Percentiles rank a stretch among this genome's conserved stretches.
Conservation (phyloP, 2,888 invertebrate species). For the Panopea generosa region DNA sequence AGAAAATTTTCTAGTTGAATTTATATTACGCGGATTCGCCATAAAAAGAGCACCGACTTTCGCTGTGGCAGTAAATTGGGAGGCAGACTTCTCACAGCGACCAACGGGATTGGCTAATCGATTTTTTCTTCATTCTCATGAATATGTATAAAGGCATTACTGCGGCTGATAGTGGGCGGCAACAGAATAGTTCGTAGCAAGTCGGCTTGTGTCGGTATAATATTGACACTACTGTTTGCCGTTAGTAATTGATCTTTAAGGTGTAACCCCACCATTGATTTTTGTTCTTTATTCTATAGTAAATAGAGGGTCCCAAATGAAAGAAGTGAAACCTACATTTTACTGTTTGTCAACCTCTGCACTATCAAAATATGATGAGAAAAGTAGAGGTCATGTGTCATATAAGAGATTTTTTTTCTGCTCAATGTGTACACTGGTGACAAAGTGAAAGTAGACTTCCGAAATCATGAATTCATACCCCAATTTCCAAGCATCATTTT, state of each 20-base stretch:
- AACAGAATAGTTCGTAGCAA: constrained; percentile 39
- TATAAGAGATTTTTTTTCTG: no score
- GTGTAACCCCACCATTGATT: no score
- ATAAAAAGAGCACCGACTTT: constrained; percentile 40
- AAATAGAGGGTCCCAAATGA: no score
- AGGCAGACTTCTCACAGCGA: constrained; percentile 29
- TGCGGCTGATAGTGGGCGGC: constrained; percentile 22
- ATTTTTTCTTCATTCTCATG: constrained; percentile 22
- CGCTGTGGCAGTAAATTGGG: constrained; percentile 10
- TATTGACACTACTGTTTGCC: constrained; percentile 58
- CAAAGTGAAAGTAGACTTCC: no score
- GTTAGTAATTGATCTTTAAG: constrained; percentile 59
- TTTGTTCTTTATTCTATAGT: no score
- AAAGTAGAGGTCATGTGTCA: no score
- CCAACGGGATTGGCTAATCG: not conserved
- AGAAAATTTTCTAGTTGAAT: constrained; percentile 48
- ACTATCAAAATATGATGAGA: no score
- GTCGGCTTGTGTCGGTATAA: constrained; percentile 23
- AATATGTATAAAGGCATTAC: constrained; percentile 46
- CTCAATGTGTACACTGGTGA: no score
- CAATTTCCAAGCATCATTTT: no score
- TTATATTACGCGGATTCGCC: constrained; percentile 62
- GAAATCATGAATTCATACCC: no score
- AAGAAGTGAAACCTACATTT: no score
- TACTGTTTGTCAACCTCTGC: no score